Conservation (phyloP, 2,113 vertebrate species). For the Chrysochloris asiatica region DNA sequence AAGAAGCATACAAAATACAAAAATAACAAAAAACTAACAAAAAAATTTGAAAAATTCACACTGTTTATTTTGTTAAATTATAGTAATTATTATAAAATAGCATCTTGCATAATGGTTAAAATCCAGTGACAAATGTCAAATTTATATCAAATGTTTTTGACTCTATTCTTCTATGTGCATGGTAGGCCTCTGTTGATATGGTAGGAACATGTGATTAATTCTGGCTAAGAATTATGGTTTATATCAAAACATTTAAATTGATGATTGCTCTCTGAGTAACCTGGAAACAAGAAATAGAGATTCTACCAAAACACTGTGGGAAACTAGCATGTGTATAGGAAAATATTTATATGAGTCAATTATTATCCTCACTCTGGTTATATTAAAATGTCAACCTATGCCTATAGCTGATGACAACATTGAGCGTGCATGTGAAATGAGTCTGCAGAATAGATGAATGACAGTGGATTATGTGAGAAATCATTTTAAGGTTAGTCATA, state of each 20-base stretch:
- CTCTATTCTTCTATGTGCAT: neutral
- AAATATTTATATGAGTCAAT: neutral
- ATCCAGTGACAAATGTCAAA: neutral
- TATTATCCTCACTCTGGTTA: too few relatives aligned
- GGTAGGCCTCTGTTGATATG: neutral
- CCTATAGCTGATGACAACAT: too few relatives aligned
- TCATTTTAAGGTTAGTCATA: too few relatives aligned
- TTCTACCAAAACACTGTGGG: neutral
- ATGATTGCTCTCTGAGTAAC: fast-evolving
- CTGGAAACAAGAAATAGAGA: neutral
- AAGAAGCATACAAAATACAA: too few relatives aligned
- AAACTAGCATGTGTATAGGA: neutral
- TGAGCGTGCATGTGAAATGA: too few relatives aligned
- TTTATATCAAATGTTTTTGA: neutral
- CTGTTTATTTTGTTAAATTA: neutral
- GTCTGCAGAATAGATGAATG: too few relatives aligned
- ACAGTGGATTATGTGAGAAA: too few relatives aligned
- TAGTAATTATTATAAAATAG: neutral
- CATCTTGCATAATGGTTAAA: neutral
- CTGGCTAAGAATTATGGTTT: neutral
- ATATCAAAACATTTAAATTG: neutral
- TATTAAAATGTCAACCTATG: too few relatives aligned
- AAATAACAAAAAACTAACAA: neutral
- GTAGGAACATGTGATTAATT: neutral
- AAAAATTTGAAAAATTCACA: neutral